Conservation (phyloP, 2,113 vertebrate species). For the Lethenteron camtschaticum region DNA sequence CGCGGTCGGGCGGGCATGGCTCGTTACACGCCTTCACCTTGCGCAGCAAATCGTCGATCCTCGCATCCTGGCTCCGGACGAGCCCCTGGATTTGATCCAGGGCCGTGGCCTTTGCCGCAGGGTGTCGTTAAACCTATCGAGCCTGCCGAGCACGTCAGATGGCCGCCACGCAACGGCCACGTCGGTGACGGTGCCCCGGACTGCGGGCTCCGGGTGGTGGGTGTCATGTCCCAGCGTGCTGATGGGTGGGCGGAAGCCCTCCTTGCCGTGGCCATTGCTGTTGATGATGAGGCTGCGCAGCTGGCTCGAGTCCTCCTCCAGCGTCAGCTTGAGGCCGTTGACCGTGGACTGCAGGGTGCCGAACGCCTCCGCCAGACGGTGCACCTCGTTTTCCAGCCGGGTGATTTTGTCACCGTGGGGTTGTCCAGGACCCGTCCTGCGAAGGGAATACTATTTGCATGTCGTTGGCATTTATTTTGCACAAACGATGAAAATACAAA, state of each 20-base stretch:
- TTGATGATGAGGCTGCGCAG: conserved; percentile 2
- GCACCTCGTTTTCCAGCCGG: background rate
- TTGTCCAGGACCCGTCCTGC: background rate
- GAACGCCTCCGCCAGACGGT: background rate
- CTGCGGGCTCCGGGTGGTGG: background rate
- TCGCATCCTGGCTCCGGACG: background rate
- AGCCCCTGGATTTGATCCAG: conserved; percentile 1
- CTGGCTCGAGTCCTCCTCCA: background rate
- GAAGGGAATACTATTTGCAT: background rate
- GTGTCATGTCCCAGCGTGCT: background rate
- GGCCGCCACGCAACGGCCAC: background rate
- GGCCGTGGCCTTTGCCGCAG: background rate
- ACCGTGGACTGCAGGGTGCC: conserved; percentile 1
- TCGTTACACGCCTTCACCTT: too few species aligned
- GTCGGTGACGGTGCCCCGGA: background rate
- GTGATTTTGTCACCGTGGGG: background rate
- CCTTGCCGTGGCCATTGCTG: conserved; percentile 3
- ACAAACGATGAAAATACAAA: too few species aligned
- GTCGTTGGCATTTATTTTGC: too few species aligned
- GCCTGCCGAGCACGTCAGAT: background rate
- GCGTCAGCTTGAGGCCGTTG: background rate
- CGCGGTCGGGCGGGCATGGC: too few species aligned
- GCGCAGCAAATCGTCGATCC: too few species aligned
- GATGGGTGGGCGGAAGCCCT: background rate
- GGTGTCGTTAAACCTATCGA: background rate